A percentile compares a stretch with the other conserved stretches of the same genome.
Conservation (phyloP, 2,888 invertebrate species). For the Patella ulyssiponensis region DNA sequence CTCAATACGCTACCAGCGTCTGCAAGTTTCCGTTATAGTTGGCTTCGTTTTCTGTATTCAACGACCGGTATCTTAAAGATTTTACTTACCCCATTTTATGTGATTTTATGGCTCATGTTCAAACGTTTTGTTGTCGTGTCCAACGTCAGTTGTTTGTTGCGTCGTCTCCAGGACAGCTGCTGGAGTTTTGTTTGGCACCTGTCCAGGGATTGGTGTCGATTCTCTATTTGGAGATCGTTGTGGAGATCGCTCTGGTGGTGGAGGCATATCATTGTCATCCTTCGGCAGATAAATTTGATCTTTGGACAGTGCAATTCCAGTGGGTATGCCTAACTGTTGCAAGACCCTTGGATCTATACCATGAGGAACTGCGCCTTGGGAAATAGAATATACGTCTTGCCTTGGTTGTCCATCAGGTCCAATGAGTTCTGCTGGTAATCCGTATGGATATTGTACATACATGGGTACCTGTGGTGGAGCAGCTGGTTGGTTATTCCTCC, state of each 20-base stretch:
- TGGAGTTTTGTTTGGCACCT: background rate
- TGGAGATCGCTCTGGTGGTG: background rate
- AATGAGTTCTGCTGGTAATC: background rate
- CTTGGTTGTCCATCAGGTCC: background rate
- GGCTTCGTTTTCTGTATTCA: too few relatives aligned
- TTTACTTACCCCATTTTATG: background rate
- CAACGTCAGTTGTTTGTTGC: slow-evolving; percentile 14
- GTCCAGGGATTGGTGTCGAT: background rate
- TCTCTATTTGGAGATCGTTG: background rate
- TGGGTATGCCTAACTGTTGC: background rate
- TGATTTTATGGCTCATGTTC: slow-evolving; percentile 17
- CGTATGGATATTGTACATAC: background rate
- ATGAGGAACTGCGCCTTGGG: slow-evolving; percentile 11
- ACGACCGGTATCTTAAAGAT: too few relatives aligned
- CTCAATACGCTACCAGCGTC: too few relatives aligned
- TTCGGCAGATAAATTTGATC: background rate
- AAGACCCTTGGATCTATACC: slow-evolving; percentile 11
- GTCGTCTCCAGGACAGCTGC: slow-evolving; percentile 11
- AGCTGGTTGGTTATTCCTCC: background rate
- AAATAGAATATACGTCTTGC: slow-evolving; percentile 19
- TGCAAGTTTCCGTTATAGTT: too few relatives aligned
- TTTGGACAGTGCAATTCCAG: background rate
- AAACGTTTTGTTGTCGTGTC: slow-evolving; percentile 27
- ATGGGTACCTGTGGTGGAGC: background rate
- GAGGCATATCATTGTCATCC: background rate